Evolutionary conservation across 1,140 invertebrate species (phyloP).

Genomic region (Luehdorfia chinensis): DNA sequence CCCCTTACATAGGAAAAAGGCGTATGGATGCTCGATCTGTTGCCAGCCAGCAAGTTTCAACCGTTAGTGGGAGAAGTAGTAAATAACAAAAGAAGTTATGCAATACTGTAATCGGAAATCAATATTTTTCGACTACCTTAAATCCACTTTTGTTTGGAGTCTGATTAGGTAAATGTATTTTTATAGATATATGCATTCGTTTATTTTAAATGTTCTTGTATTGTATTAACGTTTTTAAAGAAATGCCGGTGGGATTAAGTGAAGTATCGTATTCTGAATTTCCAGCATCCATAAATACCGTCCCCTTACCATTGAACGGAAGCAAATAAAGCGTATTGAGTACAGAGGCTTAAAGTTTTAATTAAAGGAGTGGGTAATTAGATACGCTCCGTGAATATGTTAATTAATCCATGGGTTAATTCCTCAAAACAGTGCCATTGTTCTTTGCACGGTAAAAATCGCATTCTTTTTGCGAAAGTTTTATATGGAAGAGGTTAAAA

Average conservation of each 20-base stretch:
- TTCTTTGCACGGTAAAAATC: conserved; percentile 59
- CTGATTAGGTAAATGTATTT: too few species aligned
- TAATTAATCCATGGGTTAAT: conserved; percentile 71
- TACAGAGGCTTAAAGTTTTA: conserved; percentile 60
- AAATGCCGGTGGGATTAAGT: conserved; percentile 7
- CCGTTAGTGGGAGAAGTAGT: too few species aligned
- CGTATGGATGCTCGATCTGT: too few species aligned
- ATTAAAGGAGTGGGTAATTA: conserved; percentile 69
- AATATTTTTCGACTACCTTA: too few species aligned
- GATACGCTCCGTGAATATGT: conserved; percentile 66
- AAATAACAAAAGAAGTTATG: too few species aligned
- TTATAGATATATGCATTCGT: too few species aligned
- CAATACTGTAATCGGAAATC: too few species aligned
- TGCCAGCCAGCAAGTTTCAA: too few species aligned
- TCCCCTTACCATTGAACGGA: conserved; percentile 43
- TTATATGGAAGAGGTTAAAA: conserved; percentile 20
- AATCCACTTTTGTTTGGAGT: too few species aligned
- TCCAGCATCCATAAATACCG: conserved; percentile 31
- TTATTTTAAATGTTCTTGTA: too few species aligned
- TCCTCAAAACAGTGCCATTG: conserved; percentile 68
- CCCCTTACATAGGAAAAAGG: too few species aligned
- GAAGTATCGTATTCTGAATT: conserved; percentile 14
- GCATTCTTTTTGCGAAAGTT: conserved; percentile 27
- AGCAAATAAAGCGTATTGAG: conserved; percentile 57
- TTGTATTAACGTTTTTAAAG: background rate